These are phyloP conservation scores for Eciton burchellii DNA, from an alignment of 1,140 invertebrate genomes.

Conservation along the genomic window DNA sequence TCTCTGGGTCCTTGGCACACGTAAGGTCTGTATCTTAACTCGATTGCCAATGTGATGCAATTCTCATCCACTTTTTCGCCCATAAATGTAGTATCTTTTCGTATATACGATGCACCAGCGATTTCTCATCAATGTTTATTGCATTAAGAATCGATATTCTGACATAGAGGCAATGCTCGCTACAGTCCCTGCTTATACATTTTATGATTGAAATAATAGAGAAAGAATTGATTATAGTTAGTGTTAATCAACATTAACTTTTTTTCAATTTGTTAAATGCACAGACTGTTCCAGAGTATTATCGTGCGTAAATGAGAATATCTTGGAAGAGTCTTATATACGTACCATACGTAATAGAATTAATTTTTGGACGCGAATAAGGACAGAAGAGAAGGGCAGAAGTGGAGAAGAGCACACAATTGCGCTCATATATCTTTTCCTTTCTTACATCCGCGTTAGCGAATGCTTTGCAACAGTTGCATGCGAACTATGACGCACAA, in stretches of 20 bases:
- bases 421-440: constrained; percentile 23
- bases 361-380: constrained; percentile 30
- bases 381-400: no score
- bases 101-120: constrained; percentile 56
- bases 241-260: no score
- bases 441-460: constrained; percentile 41
- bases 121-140: constrained; percentile 39
- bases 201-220: background rate
- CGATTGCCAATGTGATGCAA: constrained; percentile 72
- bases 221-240: background rate
- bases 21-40: constrained; percentile 91
- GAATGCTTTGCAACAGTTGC: constrained; percentile 67
- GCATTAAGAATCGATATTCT: constrained; percentile 28
- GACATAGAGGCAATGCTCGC: background rate
- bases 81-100: constrained; percentile 49
- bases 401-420: constrained; percentile 39
- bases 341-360: background rate
- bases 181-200: background rate
- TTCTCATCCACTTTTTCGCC: constrained; percentile 64
- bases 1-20: constrained; percentile 94
- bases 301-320: background rate
- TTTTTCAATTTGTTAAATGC: background rate
- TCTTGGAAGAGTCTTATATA: background rate
- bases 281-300: background rate
- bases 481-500: constrained; percentile 66